Conservation (phyloP, 2,113 vertebrate genomes). For the Pygoscelis adeliae region DNA sequence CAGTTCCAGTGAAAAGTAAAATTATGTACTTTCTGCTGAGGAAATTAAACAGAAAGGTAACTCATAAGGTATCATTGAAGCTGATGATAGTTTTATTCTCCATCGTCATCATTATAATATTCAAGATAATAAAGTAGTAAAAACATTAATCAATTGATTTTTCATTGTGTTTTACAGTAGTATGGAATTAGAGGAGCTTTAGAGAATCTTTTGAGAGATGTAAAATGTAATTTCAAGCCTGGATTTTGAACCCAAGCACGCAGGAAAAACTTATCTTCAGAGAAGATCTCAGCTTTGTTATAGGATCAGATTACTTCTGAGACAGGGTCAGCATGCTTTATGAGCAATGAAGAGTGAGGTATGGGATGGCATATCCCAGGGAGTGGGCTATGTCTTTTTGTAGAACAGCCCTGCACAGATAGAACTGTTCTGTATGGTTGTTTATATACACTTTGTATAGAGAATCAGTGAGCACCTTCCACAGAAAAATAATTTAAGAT, state of each 20-base stretch:
- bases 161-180: neutral
- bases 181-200: neutral
- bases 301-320: neutral
- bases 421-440: rapidly evolving
- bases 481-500: neutral
- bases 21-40: neutral
- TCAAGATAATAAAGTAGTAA: neutral
- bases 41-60: neutral
- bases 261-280: neutral
- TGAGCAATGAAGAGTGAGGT: neutral
- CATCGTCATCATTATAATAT: neutral
- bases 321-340: neutral
- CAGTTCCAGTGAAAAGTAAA: neutral
- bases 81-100: neutral
- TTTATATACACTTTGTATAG: neutral
- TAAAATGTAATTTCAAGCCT: neutral
- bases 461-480: neutral
- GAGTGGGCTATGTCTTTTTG: neutral
- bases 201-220: neutral
- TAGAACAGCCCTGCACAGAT: neutral
- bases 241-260: neutral
- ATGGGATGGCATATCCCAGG: neutral
- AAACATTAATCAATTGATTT: neutral
- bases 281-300: neutral
- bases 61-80: neutral